Conservation (phyloP, 2,797 vertebrate genomes). For the Tangara arthus region DNA sequence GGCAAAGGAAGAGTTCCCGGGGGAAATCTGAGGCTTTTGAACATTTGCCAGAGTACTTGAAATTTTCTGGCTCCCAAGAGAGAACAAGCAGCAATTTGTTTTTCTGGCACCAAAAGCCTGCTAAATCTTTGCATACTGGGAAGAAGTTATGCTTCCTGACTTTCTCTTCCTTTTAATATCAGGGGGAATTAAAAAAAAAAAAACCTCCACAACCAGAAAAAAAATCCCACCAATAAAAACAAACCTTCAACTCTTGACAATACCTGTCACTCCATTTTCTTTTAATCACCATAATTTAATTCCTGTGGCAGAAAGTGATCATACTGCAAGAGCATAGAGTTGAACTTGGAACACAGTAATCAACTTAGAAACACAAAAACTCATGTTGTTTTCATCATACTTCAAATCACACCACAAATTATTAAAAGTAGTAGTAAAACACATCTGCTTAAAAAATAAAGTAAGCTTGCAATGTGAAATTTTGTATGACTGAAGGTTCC, state of each 20-base stretch:
- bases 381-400: not conserved
- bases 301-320: not conserved
- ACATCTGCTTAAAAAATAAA: not conserved
- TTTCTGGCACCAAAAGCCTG: not conserved
- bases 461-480: not conserved
- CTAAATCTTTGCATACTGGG: not conserved
- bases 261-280: not conserved
- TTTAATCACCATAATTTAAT: not conserved
- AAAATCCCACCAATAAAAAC: not conserved
- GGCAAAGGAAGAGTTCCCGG: not conserved
- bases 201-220: not conserved
- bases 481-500: not conserved
- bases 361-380: not conserved
- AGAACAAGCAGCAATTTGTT: slow-evolving; percentile 44
- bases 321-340: not conserved
- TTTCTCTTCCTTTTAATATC: not conserved
- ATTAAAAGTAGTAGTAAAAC: not conserved
- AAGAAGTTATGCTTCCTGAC: not conserved
- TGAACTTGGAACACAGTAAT: not conserved
- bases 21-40: slow-evolving; percentile 31
- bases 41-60: not conserved
- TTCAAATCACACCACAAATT: not conserved
- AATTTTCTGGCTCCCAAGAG: slow-evolving; percentile 36
- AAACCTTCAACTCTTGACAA: not conserved
- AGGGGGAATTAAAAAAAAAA: fast-evolving